A percentile compares a stretch with the other conserved stretches of the same genome.
Conservation (phyloP, 2,797 vertebrate genomes). For the Pseudochirops corinnae region DNA sequence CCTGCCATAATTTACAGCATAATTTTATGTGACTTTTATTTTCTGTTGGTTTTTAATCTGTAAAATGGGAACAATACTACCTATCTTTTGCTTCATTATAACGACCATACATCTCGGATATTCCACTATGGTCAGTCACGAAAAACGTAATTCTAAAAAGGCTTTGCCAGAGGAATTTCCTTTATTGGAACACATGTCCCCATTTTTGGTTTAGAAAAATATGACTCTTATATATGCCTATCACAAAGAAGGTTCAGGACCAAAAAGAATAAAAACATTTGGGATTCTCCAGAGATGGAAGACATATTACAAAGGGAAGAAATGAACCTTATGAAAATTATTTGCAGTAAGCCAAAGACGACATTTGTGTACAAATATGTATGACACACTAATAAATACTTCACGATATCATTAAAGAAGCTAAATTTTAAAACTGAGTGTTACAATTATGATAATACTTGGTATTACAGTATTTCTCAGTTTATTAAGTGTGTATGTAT, state of each 20-base stretch:
- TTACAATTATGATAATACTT: not conserved
- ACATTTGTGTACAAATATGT: not conserved
- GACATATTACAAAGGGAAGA: not conserved
- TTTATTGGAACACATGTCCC: not conserved
- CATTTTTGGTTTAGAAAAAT: not conserved
- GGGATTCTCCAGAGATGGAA: not conserved
- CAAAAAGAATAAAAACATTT: not conserved
- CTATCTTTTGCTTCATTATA: not conserved
- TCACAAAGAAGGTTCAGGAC: not conserved
- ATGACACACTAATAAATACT: not conserved
- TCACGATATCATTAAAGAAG: not conserved
- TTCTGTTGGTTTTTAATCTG: not conserved
- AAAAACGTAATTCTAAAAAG: not conserved
- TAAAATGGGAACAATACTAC: not conserved
- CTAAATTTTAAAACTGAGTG: not conserved
- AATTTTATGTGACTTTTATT: not conserved
- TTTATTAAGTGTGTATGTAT: too few relatives aligned
- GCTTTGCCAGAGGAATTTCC: not conserved
- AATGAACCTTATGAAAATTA: not conserved
- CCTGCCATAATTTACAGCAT: not conserved
- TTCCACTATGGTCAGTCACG: not conserved
- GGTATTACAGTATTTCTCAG: not conserved
- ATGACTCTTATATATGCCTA: not conserved
- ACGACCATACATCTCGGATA: not conserved
- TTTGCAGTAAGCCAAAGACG: not conserved